Percentiles rank a stretch among this genome's conserved stretches.
phyloP scores from a whole-genome alignment of 2,888 invertebrate genomes.

The Monoplex corrugatus region DNA sequence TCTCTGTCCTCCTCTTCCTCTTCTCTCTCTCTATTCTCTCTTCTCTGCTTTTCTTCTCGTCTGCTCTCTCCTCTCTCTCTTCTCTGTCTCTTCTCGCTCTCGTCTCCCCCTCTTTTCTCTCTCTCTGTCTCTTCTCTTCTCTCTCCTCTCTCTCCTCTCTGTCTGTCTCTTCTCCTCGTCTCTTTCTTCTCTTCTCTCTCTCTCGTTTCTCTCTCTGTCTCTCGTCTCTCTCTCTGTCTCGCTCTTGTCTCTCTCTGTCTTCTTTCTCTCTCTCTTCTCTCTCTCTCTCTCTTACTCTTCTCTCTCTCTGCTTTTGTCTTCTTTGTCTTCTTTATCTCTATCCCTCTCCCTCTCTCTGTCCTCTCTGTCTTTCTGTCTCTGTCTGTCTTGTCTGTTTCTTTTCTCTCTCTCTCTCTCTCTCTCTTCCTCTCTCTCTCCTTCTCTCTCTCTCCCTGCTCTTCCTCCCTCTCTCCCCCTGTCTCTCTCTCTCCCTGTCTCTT shows the following conservation, averaged over 20 bases:
- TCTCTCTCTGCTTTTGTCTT: not conserved
- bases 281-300: not conserved
- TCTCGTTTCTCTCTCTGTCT: not conserved
- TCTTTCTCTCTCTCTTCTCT: not conserved
- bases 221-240: not conserved
- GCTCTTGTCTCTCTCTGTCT: not conserved
- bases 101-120: not conserved
- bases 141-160: not conserved
- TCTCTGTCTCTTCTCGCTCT: too few species aligned
- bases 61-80: too few species aligned
- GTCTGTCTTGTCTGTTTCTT: not conserved
- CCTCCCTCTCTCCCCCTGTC: not conserved
- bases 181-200: not conserved
- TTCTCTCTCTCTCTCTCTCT: not conserved
- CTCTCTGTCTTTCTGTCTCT: too few species aligned
- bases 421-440: not conserved
- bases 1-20: too few species aligned
- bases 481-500: not conserved
- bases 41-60: too few species aligned
- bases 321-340: not conserved
- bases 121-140: not conserved
- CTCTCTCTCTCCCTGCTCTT: not conserved
- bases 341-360: not conserved
- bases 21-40: too few species aligned
- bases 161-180: not conserved